These are phyloP conservation scores for Turritopsis dohrnii DNA, from an alignment of 30 jellyfish, hydroid and myxozoan species.

Conservation along the genomic window DNA sequence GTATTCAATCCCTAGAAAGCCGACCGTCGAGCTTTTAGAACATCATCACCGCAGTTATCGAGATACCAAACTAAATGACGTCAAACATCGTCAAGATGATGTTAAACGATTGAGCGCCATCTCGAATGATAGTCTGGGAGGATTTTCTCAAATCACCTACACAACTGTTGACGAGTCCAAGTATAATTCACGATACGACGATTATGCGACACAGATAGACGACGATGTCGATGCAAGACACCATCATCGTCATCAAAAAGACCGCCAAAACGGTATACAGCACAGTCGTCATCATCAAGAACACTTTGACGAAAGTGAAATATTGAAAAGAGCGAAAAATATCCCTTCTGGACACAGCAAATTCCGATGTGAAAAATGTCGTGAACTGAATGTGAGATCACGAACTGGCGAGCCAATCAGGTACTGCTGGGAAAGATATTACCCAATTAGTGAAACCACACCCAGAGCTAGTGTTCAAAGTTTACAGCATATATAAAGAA, in stretches of 20 bases:
- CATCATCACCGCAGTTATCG: constrained; percentile 25
- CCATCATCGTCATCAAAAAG: neutral
- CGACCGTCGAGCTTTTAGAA: neutral
- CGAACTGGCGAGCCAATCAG: constrained; percentile 55
- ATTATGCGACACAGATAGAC: constrained; percentile 29
- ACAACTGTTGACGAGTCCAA: constrained; percentile 22
- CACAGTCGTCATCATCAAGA: constrained; percentile 32
- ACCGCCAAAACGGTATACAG: constrained; percentile 1
- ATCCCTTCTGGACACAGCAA: constrained; percentile 58
- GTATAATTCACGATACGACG: constrained; percentile 24
- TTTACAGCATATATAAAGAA: constrained; percentile 52
- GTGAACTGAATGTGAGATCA: constrained; percentile 47
- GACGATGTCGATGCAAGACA: neutral
- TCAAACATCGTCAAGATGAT: neutral
- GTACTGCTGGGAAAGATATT: constrained; percentile 86
- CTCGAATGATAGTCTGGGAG: constrained; percentile 28
- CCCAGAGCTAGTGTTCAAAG: constrained; percentile 38
- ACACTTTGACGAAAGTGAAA: constrained; percentile 22
- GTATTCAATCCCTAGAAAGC: neutral
- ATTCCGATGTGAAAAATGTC: constrained; percentile 84
- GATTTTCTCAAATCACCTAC: constrained; percentile 26
- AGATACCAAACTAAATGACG: constrained; percentile 18
- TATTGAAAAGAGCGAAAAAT: constrained; percentile 9
- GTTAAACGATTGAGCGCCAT: constrained; percentile 8
- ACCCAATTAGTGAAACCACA: constrained; percentile 76